Evolutionary conservation across 1,140 invertebrate genomes (phyloP), one percentile per base, ranked within the genome.

Genomic region (Nymphalis io): DNA sequence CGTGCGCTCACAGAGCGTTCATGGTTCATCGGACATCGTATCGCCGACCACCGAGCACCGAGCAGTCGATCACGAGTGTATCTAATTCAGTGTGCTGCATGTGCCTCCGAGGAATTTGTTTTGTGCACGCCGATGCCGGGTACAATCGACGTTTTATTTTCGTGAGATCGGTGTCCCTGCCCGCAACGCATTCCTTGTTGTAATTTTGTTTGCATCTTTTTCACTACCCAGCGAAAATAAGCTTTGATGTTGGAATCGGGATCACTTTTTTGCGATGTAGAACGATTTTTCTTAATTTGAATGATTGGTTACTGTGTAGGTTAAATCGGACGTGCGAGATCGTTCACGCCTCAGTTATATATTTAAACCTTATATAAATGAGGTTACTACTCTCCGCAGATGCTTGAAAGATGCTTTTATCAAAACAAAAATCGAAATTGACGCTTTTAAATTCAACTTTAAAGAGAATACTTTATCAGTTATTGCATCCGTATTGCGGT

Each of bases 81-180:
- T 85, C 87, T 88, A 88, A 87, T 90, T 85, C 84, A 88, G 84
- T 87, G 83, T 80, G 78, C 75, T 76, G 78, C 79, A 80, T 83
- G 81, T 89, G 85, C 81, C 80, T 86, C 78, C 63, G 70, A 90
- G 86, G 88, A 88, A 88, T 88, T 86, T 85, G 88, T 85, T 87
- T 82, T 84, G 82, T 84, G 83, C 81, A 87, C 82, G 80, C 80
- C 81, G 82, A 76, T 79, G 79, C 71, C 80, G 71, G 72, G 74
- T 75, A 86, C 76, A 80, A 87, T 85, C 78, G 81, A 77, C 70
- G 80, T 88, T 88, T 88, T 90, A 89, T 89, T 89, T 87, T 82
- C 73, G 76, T 80, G 70, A 82, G 78, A 85, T 82, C 74, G 69
- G 77, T 84, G 81, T 87, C 83, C 75, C 75, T 82, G 80, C 75